These are phyloP conservation scores for Platanista minor DNA, from an alignment of 2,113 vertebrate genomes.

Conservation along the genomic window DNA sequence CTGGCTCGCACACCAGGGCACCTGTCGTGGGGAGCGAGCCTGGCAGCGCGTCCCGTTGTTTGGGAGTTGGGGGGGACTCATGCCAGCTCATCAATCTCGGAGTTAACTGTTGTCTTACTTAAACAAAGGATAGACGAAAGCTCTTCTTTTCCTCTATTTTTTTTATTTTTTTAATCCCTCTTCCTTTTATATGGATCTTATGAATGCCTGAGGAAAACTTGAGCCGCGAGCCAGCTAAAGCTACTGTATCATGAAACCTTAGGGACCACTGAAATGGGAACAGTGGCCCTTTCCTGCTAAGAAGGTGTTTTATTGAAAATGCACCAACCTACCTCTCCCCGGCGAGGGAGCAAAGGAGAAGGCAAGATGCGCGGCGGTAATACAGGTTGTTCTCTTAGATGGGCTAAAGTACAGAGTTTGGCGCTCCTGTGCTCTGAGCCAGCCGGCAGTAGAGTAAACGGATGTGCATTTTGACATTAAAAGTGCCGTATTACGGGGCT, in stretches of 20 bases:
- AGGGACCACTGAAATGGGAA: constrained; percentile 91
- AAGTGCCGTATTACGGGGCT: no score
- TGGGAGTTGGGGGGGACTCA: neutral
- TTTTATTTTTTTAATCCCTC: rapidly evolving
- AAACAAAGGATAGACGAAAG: constrained; percentile 17
- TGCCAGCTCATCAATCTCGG: neutral
- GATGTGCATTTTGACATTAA: constrained; percentile 39
- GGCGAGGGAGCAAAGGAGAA: constrained; percentile 72
- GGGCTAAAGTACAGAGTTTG: constrained; percentile 26
- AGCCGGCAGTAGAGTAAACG: constrained; percentile 36
- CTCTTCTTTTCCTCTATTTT: neutral
- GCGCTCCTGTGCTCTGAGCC: constrained; percentile 25
- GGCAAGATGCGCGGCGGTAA: constrained; percentile 48
- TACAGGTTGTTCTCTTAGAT: constrained; percentile 63
- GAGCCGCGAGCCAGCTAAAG: constrained; percentile 84
- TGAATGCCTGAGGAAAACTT: constrained; percentile 70
- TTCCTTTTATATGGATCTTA: constrained; percentile 51
- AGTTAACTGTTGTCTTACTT: constrained; percentile 25
- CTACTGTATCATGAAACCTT: constrained; percentile 87
- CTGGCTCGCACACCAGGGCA: neutral
- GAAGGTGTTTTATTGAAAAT: constrained; percentile 96
- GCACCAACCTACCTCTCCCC: constrained; percentile 81
- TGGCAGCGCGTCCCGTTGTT: neutral
- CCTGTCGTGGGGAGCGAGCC: neutral
- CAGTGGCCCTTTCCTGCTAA: constrained; percentile 92